Percentiles rank a stretch among this genome's conserved stretches.
phyloP scores from a whole-genome alignment of 2,888 invertebrate genomes.

The Minunthozetes semirufus region DNA sequence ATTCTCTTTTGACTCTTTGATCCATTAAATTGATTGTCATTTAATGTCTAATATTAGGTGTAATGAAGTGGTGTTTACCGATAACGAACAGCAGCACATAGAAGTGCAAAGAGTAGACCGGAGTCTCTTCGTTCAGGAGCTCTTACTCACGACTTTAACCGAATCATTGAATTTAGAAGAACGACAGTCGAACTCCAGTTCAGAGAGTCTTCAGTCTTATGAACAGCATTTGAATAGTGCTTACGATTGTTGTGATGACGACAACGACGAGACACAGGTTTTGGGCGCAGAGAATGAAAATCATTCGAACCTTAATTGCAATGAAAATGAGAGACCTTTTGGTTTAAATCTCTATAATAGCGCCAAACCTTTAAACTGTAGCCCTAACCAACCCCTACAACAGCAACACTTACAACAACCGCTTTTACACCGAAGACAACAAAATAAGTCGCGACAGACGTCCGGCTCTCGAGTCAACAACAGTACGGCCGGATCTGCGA shows the following conservation, averaged over 20 bases:
- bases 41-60: slow-evolving; percentile 52
- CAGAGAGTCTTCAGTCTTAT: background rate
- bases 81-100: slow-evolving; percentile 53
- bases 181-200: background rate
- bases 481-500: background rate
- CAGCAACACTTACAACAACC: slow-evolving; percentile 1
- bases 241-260: background rate
- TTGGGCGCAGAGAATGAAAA: slow-evolving; percentile 9
- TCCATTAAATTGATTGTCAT: background rate
- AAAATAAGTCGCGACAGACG: slow-evolving; percentile 19
- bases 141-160: slow-evolving; percentile 45
- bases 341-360: slow-evolving; percentile 14
- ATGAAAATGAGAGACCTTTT: slow-evolving; percentile 12
- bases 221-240: slow-evolving; percentile 5
- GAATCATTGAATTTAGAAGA: slow-evolving; percentile 26
- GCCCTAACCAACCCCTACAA: background rate
- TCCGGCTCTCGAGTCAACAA: background rate
- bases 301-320: slow-evolving; percentile 9
- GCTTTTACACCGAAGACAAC: background rate
- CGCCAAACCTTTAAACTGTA: background rate
- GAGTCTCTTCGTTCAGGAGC: slow-evolving; percentile 63
- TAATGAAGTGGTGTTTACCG: slow-evolving; percentile 56
- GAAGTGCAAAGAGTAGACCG: slow-evolving; percentile 59
- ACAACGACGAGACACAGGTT: background rate
- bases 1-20: background rate